A percentile compares a stretch with the other conserved stretches of the same genome.
These are phyloP conservation scores for Eurytoma californica DNA, from an alignment of 2,888 invertebrate species.

Conservation along the genomic window DNA sequence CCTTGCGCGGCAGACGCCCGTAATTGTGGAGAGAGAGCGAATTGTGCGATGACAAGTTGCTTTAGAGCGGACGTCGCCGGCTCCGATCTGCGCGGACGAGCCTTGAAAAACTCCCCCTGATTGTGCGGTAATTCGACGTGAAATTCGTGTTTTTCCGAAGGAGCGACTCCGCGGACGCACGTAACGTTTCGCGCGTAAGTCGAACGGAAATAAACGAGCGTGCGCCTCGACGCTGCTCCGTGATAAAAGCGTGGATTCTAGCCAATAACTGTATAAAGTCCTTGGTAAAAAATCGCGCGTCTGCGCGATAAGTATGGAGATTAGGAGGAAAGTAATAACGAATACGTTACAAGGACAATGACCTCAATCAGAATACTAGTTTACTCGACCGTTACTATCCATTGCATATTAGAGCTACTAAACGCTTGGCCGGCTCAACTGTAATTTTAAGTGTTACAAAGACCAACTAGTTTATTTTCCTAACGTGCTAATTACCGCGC, in stretches of 20 bases:
- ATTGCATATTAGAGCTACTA: no score
- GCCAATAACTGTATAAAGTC: no score
- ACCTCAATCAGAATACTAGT: slow-evolving; percentile 26
- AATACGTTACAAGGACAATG: slow-evolving; percentile 24
- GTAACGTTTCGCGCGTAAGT: no score
- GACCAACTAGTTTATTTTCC: not conserved
- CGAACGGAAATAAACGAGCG: not conserved
- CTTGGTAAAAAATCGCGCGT: not conserved
- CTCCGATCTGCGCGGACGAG: not conserved
- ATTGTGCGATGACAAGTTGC: slow-evolving; percentile 31
- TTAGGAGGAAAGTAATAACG: slow-evolving; percentile 22
- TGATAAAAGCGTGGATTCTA: not conserved
- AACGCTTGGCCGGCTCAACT: no score
- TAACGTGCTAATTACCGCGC: no score
- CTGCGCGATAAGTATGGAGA: slow-evolving; percentile 12
- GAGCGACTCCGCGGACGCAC: no score
- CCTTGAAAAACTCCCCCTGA: not conserved
- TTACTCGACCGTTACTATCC: slow-evolving; percentile 32
- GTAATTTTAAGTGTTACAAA: no score
- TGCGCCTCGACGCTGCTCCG: not conserved
- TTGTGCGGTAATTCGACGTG: no score
- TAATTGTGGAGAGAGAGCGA: slow-evolving; percentile 17
- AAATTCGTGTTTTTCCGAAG: no score
- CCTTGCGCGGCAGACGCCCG: not conserved
- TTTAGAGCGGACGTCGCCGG: not conserved